Conservation (phyloP, 2,888 invertebrate species). For the Drosophila austrosaltans region DNA sequence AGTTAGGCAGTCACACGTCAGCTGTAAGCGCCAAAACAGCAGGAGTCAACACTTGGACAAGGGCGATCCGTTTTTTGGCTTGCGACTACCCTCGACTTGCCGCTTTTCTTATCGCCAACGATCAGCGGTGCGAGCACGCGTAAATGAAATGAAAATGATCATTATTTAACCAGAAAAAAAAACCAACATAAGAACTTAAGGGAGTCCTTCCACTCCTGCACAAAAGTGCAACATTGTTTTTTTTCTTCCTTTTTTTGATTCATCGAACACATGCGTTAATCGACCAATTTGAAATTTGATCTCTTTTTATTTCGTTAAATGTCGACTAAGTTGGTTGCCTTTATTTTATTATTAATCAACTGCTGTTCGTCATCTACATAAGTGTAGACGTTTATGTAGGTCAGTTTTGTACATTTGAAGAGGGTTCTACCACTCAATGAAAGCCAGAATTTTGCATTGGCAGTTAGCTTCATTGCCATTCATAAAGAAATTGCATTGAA, state of each 20-base stretch:
- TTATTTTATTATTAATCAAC: slow-evolving; percentile 32
- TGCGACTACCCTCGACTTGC: slow-evolving; percentile 18
- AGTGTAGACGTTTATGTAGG: slow-evolving; percentile 24
- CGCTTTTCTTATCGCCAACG: slow-evolving; percentile 51
- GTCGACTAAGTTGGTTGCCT: slow-evolving; percentile 65
- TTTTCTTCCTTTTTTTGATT: slow-evolving; percentile 59
- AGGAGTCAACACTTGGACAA: slow-evolving; percentile 75
- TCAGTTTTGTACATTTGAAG: slow-evolving; percentile 16
- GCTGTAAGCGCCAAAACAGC: slow-evolving; percentile 81
- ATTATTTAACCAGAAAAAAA: slow-evolving; percentile 66
- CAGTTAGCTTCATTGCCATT: slow-evolving; percentile 22
- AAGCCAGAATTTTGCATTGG: neutral
- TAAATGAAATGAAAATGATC: slow-evolving; percentile 82
- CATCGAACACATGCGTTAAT: slow-evolving; percentile 82
- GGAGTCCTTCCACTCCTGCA: slow-evolving; percentile 38
- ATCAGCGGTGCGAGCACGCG: slow-evolving; percentile 63
- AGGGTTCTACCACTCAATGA: neutral
- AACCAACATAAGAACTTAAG: slow-evolving; percentile 22
- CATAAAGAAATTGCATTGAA: slow-evolving; percentile 57
- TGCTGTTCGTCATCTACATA: slow-evolving; percentile 23
- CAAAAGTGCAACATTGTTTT: slow-evolving; percentile 75
- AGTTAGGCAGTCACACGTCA: slow-evolving; percentile 77
- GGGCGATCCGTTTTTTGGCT: slow-evolving; percentile 6
- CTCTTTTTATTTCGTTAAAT: slow-evolving; percentile 56
- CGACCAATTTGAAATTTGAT: slow-evolving; percentile 69